Evolutionary conservation across 2,113 vertebrate genomes (phyloP).

Genomic region (Shinisaurus crocodilurus): DNA sequence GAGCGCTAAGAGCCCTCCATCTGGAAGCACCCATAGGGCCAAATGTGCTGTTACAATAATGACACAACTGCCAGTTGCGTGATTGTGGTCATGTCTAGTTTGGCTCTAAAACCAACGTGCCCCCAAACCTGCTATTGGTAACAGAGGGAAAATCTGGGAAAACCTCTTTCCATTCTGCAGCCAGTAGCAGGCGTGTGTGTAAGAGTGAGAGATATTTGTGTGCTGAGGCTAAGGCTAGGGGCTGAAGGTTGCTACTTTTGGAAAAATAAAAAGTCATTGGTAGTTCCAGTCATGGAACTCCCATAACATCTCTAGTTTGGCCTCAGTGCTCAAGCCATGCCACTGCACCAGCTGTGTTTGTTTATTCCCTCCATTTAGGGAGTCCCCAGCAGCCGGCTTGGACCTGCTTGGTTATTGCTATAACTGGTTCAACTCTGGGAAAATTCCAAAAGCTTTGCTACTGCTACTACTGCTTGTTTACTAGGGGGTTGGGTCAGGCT

Average conservation of each 20-base stretch:
- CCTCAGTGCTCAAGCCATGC: neutral
- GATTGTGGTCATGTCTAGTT: neutral
- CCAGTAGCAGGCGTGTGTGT: too few species aligned
- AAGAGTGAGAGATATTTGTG: too few species aligned
- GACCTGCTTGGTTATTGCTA: neutral
- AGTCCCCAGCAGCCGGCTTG: neutral
- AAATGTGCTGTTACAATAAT: neutral
- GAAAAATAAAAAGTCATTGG: neutral
- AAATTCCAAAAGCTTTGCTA: constrained; percentile 9
- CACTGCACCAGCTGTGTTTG: neutral
- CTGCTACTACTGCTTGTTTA: neutral
- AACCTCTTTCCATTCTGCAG: neutral
- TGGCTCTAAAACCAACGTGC: neutral
- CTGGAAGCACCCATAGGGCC: too few species aligned
- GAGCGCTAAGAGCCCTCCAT: too few species aligned
- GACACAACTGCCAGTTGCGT: neutral
- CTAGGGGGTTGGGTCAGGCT: neutral
- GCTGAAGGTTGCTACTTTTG: neutral
- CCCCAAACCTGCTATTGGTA: neutral
- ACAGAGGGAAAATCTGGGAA: neutral
- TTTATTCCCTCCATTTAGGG: neutral
- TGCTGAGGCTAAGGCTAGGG: neutral
- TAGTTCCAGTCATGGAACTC: neutral
- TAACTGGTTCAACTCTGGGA: neutral
- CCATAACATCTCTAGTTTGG: neutral